Evolutionary conservation across 2,888 invertebrate genomes (phyloP).

Genomic region (Melinaea marsaeus): DNA sequence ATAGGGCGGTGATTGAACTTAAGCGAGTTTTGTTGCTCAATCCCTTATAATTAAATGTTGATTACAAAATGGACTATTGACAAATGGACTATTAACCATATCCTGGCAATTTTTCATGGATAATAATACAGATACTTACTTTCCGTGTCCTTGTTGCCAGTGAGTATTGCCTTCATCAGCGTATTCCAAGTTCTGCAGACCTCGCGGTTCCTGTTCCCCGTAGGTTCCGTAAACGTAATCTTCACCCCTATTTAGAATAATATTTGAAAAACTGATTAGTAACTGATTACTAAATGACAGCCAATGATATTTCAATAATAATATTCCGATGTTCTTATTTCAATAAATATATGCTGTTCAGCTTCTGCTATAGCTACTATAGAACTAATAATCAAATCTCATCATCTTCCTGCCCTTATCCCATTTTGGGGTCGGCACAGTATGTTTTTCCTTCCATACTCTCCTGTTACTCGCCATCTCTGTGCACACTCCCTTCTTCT

Average conservation of each 20-base stretch:
- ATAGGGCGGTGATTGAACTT: neutral
- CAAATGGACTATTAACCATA: neutral
- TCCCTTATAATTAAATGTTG: neutral
- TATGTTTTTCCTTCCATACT: too few relatives aligned
- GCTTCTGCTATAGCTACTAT: too few relatives aligned
- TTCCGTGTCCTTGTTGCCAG: slow-evolving; percentile 41
- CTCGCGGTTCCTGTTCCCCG: slow-evolving; percentile 63
- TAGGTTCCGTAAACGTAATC: slow-evolving; percentile 63
- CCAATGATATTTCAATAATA: neutral
- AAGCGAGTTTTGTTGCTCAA: neutral
- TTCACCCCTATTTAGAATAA: slow-evolving; percentile 44
- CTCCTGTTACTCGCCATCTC: too few relatives aligned
- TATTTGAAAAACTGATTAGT: neutral
- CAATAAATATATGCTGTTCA: too few relatives aligned
- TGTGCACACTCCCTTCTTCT: too few relatives aligned
- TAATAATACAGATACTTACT: slow-evolving; percentile 44
- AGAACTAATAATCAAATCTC: too few relatives aligned
- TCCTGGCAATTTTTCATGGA: neutral
- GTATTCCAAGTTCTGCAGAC: slow-evolving; percentile 61
- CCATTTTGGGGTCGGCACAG: too few relatives aligned
- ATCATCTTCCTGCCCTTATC: too few relatives aligned
- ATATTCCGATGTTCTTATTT: too few relatives aligned
- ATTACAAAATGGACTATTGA: neutral
- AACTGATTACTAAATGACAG: neutral
- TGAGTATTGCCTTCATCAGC: slow-evolving; percentile 46